A percentile compares a stretch with the other conserved stretches of the same genome.
Conservation (phyloP, 2,113 vertebrate genomes). For the Bos javanicus region DNA sequence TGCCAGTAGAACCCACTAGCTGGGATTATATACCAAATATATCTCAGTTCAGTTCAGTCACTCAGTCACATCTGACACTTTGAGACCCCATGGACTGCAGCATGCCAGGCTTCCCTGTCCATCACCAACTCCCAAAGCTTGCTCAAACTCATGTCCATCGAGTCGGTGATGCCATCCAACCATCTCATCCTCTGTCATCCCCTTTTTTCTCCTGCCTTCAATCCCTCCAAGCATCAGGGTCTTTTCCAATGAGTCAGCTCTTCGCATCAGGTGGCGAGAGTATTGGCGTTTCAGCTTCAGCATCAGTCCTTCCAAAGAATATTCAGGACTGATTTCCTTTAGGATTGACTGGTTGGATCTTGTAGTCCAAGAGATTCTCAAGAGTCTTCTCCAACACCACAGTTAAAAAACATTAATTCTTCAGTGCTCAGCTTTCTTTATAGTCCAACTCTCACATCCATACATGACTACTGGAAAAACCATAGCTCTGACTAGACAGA, state of each 20-base stretch:
- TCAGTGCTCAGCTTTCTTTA: neutral
- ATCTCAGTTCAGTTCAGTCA: neutral
- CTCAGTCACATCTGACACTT: neutral
- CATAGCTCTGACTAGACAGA: neutral
- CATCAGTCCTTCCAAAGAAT: neutral
- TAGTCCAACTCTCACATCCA: neutral
- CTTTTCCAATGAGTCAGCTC: neutral
- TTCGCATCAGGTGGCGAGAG: neutral
- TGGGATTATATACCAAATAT: neutral
- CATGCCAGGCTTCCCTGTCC: rapidly evolving
- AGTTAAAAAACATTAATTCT: neutral
- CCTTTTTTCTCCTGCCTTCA: neutral
- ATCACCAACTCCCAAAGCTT: neutral
- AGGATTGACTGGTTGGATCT: neutral
- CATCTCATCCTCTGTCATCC: neutral
- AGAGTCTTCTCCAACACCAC: neutral
- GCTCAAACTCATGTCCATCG: neutral
- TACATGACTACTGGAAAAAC: neutral
- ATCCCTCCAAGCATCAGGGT: neutral
- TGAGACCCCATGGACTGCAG: neutral
- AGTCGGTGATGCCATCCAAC: neutral
- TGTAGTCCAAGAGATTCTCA: neutral
- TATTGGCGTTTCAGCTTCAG: neutral
- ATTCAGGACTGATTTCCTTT: neutral
- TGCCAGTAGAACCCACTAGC: neutral